phyloP scores from a whole-genome alignment of 2,888 invertebrate species.

The Troilus luridus region DNA sequence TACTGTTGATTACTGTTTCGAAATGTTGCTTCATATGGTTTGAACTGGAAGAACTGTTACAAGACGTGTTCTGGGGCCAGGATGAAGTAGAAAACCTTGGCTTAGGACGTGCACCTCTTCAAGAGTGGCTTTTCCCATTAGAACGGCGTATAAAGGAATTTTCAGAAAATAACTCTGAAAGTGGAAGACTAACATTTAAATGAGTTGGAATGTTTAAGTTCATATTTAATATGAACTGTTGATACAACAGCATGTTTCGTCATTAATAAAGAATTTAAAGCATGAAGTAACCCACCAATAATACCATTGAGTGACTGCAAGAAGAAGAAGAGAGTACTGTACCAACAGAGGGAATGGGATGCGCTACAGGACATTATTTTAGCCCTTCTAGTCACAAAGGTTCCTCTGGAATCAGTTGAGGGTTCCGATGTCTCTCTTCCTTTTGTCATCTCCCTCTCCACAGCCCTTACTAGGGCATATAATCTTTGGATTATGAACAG shows the following conservation, averaged over 20 bases:
- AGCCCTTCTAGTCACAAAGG: conserved; percentile 16
- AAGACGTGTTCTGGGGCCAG: not conserved
- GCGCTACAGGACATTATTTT: conserved; percentile 23
- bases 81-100: not conserved
- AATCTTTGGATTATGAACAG: not conserved
- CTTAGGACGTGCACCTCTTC: not conserved
- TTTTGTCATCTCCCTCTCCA: not conserved
- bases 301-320: not conserved
- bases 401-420: conserved; percentile 18
- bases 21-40: not conserved
- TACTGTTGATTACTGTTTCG: not conserved
- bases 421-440: not conserved
- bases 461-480: not conserved
- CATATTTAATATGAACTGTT: too few relatives aligned
- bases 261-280: not conserved
- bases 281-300: not conserved
- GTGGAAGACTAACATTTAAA: too few relatives aligned
- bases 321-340: too few relatives aligned
- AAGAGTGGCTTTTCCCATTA: not conserved
- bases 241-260: not conserved
- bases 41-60: not conserved
- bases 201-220: too few relatives aligned
- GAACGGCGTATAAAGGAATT: not conserved
- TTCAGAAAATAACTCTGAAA: too few relatives aligned
- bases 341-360: not conserved